Evolutionary conservation across 2,113 vertebrate genomes (phyloP).

Genomic region (Bettongia penicillata): DNA sequence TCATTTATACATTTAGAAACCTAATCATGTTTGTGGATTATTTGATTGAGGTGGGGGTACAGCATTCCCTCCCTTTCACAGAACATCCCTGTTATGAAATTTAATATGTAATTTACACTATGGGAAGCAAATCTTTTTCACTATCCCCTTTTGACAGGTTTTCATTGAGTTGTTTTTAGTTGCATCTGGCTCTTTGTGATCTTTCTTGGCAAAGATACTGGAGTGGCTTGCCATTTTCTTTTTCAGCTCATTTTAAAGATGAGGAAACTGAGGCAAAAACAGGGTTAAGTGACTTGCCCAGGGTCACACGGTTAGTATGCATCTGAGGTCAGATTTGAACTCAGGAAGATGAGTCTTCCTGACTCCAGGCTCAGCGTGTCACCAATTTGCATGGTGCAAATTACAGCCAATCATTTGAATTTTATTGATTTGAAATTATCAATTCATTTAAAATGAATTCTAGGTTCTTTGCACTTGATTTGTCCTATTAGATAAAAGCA

Average conservation of each 20-base stretch:
- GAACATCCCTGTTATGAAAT: not conserved
- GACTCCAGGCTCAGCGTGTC: not conserved
- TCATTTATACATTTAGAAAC: not conserved
- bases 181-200: not conserved
- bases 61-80: not conserved
- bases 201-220: not conserved
- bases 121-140: not conserved
- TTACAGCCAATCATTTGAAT: not conserved
- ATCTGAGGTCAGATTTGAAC: not conserved
- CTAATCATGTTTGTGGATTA: not conserved
- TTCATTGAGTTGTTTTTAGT: not conserved
- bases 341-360: not conserved
- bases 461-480: conserved; percentile 17
- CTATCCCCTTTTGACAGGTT: not conserved
- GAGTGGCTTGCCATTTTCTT: not conserved
- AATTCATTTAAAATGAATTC: not conserved
- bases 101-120: not conserved
- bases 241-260: not conserved
- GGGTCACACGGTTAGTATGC: not conserved
- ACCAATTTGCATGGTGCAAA: not conserved
- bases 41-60: not conserved
- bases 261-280: not conserved
- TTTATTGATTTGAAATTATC: not conserved
- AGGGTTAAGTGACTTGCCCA: not conserved
- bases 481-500: conserved; percentile 25